Evolutionary conservation across 2,888 invertebrate species (phyloP).

Genomic region (Cataglyphis cursor): DNA sequence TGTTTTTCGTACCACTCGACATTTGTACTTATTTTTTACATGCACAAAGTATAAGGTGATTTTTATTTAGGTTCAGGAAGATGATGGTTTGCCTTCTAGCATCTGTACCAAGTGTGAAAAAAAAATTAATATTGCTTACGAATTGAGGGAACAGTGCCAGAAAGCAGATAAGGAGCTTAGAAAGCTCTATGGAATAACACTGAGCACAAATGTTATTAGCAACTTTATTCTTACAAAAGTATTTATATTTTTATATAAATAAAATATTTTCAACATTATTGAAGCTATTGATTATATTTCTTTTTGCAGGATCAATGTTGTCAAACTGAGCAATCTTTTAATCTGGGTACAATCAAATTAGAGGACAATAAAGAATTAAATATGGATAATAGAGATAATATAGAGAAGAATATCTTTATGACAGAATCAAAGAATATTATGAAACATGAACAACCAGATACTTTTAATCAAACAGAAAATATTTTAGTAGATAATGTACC

Average conservation of each 20-base stretch:
- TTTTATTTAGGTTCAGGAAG: conserved; percentile 73
- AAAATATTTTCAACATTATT: not conserved
- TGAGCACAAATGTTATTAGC: conserved; percentile 13
- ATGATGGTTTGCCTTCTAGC: conserved; percentile 80
- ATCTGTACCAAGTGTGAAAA: conserved; percentile 78
- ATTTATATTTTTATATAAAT: not conserved
- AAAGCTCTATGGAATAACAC: conserved; percentile 72
- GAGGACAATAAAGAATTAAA: conserved; percentile 32
- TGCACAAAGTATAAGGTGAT: not conserved
- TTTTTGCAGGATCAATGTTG: conserved; percentile 73
- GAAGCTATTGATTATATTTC: not conserved
- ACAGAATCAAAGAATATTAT: conserved; percentile 6
- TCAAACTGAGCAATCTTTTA: conserved; percentile 71
- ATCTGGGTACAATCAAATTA: conserved; percentile 29
- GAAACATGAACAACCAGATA: not conserved
- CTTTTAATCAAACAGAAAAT: conserved; percentile 22
- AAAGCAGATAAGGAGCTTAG: conserved; percentile 76
- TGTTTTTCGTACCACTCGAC: conserved; percentile 21
- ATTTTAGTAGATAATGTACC: not conserved
- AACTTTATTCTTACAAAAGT: conserved; percentile 52
- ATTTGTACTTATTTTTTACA: not conserved
- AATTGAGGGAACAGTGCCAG: conserved; percentile 80
- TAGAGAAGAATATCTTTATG: not conserved
- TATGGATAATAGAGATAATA: not conserved
- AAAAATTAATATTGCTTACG: conserved; percentile 77